Evolutionary conservation across 2,888 invertebrate genomes (phyloP).

Genomic region (Sphaerophoria rueppellii): DNA sequence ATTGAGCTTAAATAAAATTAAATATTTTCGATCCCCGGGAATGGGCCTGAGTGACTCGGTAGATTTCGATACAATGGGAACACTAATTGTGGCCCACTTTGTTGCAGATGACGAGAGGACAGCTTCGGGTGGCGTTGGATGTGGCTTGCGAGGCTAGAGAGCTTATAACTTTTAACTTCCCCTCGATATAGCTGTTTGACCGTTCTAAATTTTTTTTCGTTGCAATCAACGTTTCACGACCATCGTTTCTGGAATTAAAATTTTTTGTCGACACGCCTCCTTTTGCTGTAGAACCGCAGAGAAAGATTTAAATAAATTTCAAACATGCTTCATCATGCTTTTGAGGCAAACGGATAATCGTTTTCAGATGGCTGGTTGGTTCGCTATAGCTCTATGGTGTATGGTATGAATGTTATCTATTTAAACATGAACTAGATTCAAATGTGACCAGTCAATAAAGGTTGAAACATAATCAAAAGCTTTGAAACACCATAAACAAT

Average conservation of each 20-base stretch:
- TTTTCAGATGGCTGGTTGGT: not conserved
- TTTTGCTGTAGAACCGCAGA: not conserved
- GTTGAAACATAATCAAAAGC: too few species aligned
- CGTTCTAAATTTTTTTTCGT: not conserved
- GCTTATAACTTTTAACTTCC: constrained; percentile 37
- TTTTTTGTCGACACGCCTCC: constrained; percentile 35
- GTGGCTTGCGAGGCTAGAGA: not conserved
- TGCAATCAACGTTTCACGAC: constrained; percentile 45
- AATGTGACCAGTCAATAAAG: too few species aligned
- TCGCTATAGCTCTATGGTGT: not conserved
- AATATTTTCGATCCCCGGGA: constrained; percentile 29
- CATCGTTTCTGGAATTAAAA: constrained; percentile 44
- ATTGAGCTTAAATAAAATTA: constrained; percentile 70
- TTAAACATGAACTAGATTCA: too few species aligned
- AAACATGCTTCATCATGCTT: not conserved
- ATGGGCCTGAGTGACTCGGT: not conserved
- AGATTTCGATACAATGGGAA: not conserved
- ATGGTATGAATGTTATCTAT: too few species aligned
- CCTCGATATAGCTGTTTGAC: not conserved
- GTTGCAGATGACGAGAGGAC: not conserved
- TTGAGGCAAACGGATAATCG: not conserved
- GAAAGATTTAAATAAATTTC: constrained; percentile 7
- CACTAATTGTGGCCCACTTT: not conserved
- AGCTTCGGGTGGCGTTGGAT: not conserved
- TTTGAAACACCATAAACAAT: too few species aligned